phyloP scores from a whole-genome alignment of 2,888 invertebrate species.

The Exocentrus adspersus region DNA sequence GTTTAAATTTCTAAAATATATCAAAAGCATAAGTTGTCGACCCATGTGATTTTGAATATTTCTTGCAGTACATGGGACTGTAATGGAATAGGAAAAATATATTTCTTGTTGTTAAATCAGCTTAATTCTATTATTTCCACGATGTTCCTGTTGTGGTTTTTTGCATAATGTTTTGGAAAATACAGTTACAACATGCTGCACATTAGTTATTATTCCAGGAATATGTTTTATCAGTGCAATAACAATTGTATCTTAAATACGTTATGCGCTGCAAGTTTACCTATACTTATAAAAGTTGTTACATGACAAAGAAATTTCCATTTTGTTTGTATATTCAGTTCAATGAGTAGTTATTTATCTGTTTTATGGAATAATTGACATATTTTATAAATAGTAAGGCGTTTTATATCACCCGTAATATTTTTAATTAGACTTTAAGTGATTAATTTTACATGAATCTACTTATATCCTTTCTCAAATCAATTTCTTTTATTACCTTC shows the following conservation, averaged over 20 bases:
- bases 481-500: neutral
- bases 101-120: too few species aligned
- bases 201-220: too few species aligned
- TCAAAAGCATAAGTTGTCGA: too few species aligned
- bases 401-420: neutral
- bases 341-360: neutral
- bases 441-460: neutral
- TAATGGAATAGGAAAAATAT: too few species aligned
- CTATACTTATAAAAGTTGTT: neutral
- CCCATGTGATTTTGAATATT: too few species aligned
- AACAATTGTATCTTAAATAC: neutral
- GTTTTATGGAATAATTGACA: neutral
- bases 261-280: neutral
- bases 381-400: neutral
- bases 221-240: neutral
- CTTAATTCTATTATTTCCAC: too few species aligned
- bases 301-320: neutral
- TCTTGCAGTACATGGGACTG: too few species aligned
- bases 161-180: too few species aligned
- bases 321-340: slow-evolving; percentile 1
- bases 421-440: neutral
- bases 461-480: too few species aligned
- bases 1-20: too few species aligned
- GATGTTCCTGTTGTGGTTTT: too few species aligned
- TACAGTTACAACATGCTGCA: too few species aligned